Conservation (phyloP, 1,140 invertebrate species). For the Bombus balteatus region DNA sequence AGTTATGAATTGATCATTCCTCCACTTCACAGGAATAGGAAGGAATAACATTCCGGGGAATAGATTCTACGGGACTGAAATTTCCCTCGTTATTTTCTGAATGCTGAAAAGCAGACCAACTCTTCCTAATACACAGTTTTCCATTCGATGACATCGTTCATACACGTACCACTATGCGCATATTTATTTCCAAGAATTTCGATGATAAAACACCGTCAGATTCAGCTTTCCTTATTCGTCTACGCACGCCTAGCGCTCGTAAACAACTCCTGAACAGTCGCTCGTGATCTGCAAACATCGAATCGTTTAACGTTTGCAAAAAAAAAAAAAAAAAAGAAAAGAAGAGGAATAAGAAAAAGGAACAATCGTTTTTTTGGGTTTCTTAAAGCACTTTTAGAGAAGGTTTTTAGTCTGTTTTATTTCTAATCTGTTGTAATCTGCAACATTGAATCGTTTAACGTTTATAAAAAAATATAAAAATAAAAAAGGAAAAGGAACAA, state of each 20-base stretch:
- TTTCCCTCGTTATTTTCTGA: not conserved
- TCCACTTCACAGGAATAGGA: not conserved
- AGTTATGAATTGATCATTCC: not conserved
- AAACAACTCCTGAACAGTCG: not conserved
- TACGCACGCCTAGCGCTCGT: not conserved
- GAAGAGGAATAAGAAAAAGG: too few relatives aligned
- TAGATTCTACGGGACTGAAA: not conserved
- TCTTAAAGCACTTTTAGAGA: not conserved
- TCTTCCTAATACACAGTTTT: not conserved
- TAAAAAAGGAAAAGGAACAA: rapidly evolving
- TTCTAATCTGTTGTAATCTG: too few relatives aligned
- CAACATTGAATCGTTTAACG: too few relatives aligned
- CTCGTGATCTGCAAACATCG: not conserved
- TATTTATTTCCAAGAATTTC: not conserved
- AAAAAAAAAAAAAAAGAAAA: too few relatives aligned
- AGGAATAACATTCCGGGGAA: not conserved
- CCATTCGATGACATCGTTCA: not conserved
- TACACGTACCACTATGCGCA: too few relatives aligned
- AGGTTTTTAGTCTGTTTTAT: too few relatives aligned
- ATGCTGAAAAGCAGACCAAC: not conserved
- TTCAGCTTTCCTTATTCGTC: not conserved
- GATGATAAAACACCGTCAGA: not conserved
- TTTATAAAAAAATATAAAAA: too few relatives aligned
- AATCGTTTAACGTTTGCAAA: not conserved
- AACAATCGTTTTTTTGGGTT: not conserved